Base-by-base conservation (phyloP, 2,797 vertebrate genomes). In the Tragelaphus eurycerus region DNA sequence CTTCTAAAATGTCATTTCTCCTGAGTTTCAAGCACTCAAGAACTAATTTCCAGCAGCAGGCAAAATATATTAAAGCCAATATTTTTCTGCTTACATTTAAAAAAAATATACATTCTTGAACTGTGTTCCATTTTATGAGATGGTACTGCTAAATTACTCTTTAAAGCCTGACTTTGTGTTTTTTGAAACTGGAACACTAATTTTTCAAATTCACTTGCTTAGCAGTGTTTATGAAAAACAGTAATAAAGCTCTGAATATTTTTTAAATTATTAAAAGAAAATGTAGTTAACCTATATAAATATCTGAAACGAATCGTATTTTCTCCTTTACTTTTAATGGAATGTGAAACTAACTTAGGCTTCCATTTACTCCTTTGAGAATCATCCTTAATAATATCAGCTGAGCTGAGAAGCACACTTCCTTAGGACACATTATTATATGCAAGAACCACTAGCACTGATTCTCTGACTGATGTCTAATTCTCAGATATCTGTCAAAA, bases 211-310 rank as follows among this genome's bases (percentile, higher is more conserved):
- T 86, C 52, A 60, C 79, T 95, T 64, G 48, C 21, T 89, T 34
- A 79, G 29, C 5, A 59, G 31, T 71, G 14, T 83, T 83, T 87
- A 12, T 59, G 34, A 60, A 76, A 81, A 89, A 52, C 46, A 95
- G 82, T 83, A 96, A 95, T 85, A 94, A 91, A 64, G 1, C 23
- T 87, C 34, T 60, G 74, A 89, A 89, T 95, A 91, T 76, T 89
- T 95, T 95, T 88, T 90, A 86, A 82, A 96, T 88, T 82, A 96
- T 95, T 90, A 50, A 90, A 93, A 82, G 43, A 27, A 92, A 93
- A 96, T 74, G 3, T 83, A 95, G 89, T 85, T 94, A 82, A 76
- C 62, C 23, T 74, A 84, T 19, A 83, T 88, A 62, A 59, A 71
- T 74, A 83, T 29, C 60, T 29, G 23, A 43, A 60, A 81, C 93